A percentile compares a stretch with the other conserved stretches of the same genome.
Evolutionary conservation across 1,140 invertebrate species (phyloP).

Genomic region (Eumaeus atala): DNA sequence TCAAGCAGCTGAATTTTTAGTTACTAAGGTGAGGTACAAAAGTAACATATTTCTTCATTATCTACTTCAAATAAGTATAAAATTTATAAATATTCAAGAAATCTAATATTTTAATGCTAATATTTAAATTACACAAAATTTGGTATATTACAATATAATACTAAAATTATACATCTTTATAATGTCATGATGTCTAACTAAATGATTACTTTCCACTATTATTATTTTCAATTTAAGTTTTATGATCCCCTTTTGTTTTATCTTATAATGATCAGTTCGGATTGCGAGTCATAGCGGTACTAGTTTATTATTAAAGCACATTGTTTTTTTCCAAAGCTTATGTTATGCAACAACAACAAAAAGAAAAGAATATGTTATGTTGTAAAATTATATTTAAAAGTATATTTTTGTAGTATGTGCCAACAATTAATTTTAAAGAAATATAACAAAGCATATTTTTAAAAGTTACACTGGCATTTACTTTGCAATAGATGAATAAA

Average conservation of each 20-base stretch:
- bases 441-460: constrained; percentile 39
- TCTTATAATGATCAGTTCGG: constrained; percentile 2
- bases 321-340: too few relatives aligned
- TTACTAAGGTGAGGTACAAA: too few relatives aligned
- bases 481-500: constrained; percentile 20
- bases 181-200: constrained; percentile 9
- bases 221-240: constrained; percentile 1
- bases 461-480: constrained; percentile 30
- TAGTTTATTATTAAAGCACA: too few relatives aligned
- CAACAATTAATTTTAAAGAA: constrained; percentile 38
- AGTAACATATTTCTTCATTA: background rate
- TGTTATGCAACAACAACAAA: too few relatives aligned
- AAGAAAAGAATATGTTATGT: background rate
- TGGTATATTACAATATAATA: constrained; percentile 10
- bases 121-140: constrained; percentile 9
- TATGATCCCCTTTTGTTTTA: constrained; percentile 4
- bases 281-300: background rate
- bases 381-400: background rate
- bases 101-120: constrained; percentile 6
- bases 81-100: constrained; percentile 11
- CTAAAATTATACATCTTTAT: constrained; percentile 8
- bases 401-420: constrained; percentile 29
- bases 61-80: constrained; percentile 9
- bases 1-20: too few relatives aligned
- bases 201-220: constrained; percentile 4